A percentile compares a stretch with the other conserved stretches of the same genome.
Conservation (phyloP, 2,113 vertebrate species). For the Heterotis niloticus region DNA sequence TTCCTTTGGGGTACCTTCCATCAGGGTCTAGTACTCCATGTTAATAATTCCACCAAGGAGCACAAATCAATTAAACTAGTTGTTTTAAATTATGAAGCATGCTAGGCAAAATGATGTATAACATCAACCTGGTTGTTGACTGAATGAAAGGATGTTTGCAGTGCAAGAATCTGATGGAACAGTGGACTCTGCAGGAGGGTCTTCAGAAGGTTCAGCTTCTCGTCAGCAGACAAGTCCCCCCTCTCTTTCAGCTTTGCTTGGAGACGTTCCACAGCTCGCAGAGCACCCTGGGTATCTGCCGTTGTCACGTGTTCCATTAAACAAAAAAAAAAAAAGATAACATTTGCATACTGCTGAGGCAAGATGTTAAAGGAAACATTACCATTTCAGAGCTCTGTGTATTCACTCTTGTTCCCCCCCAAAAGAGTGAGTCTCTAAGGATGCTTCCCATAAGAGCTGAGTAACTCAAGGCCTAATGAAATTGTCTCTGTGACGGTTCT, state of each 20-base stretch:
- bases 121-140: slow-evolving; percentile 71
- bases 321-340: not conserved
- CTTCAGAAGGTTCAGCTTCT: slow-evolving; percentile 80
- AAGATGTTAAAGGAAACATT: not conserved
- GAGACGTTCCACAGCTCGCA: slow-evolving; percentile 86
- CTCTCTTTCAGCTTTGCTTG: slow-evolving; percentile 81
- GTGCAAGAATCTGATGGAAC: slow-evolving; percentile 85
- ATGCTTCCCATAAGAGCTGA: slow-evolving; percentile 4
- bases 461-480: slow-evolving; percentile 14
- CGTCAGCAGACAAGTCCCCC: slow-evolving; percentile 77
- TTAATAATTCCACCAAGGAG: no score
- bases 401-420: not conserved
- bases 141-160: slow-evolving; percentile 78
- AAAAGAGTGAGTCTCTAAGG: not conserved
- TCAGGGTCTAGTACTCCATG: no score
- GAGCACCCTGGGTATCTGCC: slow-evolving; percentile 77
- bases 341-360: not conserved
- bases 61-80: no score
- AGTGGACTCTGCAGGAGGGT: slow-evolving; percentile 89
- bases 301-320: not conserved
- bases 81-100: not conserved
- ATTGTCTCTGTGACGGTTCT: slow-evolving; percentile 13
- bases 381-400: not conserved
- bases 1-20: no score
- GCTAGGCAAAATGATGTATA: not conserved